phyloP scores from a whole-genome alignment of 30 jellyfish, hydroid and myxozoan species.

The Hydra vulgaris region DNA sequence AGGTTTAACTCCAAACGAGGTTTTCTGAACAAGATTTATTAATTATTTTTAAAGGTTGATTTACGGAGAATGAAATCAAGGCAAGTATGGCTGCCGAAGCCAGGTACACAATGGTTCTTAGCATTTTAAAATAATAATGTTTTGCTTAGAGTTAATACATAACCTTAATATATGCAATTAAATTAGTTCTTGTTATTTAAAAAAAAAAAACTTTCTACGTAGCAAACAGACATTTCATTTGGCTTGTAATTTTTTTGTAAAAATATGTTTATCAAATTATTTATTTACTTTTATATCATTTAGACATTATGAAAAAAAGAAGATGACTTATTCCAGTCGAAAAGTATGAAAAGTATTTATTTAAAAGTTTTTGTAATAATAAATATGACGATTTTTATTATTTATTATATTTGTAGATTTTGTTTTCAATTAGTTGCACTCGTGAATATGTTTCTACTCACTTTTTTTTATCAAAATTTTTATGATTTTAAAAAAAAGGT shows the following conservation, averaged over 20 bases:
- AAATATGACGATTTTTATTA: no score
- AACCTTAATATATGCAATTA: no score
- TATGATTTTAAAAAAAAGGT: no score
- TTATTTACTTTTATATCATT: background rate
- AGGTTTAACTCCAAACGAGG: background rate
- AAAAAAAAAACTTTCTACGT: no score
- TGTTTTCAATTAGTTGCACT: no score
- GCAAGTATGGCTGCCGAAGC: conserved; percentile 48
- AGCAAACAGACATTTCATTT: no score
- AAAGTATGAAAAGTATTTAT: background rate
- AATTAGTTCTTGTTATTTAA: no score
- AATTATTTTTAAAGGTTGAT: background rate
- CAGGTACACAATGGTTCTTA: conserved; percentile 11
- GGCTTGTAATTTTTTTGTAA: no score
- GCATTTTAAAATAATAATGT: background rate
- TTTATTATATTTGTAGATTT: no score
- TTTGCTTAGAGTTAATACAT: no score
- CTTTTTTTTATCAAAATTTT: no score
- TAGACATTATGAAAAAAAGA: background rate
- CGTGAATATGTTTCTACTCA: no score
- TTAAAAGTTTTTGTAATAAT: background rate
- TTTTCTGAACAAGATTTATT: background rate
- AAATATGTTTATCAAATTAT: background rate
- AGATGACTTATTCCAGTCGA: background rate
- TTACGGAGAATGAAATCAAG: conserved; percentile 15